Evolutionary conservation across 2,113 vertebrate species (phyloP), one percentile per base, ranked within the genome.

Genomic region (Phoxinus phoxinus): DNA sequence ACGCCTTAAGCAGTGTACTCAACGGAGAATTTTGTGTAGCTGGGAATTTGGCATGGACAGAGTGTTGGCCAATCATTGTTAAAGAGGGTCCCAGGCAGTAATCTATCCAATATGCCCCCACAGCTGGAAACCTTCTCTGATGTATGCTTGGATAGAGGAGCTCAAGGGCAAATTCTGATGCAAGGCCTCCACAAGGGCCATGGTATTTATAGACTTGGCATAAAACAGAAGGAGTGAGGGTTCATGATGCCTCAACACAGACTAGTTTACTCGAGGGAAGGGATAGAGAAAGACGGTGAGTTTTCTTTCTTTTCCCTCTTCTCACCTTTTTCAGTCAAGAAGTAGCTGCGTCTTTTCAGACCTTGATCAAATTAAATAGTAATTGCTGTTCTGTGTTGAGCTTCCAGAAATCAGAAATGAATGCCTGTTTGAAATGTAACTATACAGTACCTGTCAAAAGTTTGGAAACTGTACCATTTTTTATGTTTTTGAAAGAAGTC

Each of bases 121-220:
- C 87, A 84, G 81, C 75, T 35, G 75, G 75, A 48, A 67, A 48
- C 30, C 63, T 63, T 48, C 69, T 88, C 69, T 86, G 69, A 84
- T 86, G 74, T 37, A 46, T 48, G 56, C 85, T 56, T 19, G 32
- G 56, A 65, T 65, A 82, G 65, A 79, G n/a, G 51, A 67, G 75
- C 84, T 72, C 71, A 77, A 63, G 74, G 84, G 63, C 72, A 78
- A 32, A 32, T 65, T 73, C 53, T 86, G 77, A 44, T 58, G 37
- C 51, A 71, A 58, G 30, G 25, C 17, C 37, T 85, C 32, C 46
- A 56, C 83, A 67, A 51, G 72, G 51, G 25, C 53, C 56, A 56
- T 48, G 25, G 84, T 83, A 83, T 84, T 88, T 88, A 79, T 86
- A 83, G 72, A 46, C 44, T 86, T 80, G 80, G 59, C 80, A 83